Conservation (phyloP, 2,888 invertebrate genomes). For the Lissonota sp. region DNA sequence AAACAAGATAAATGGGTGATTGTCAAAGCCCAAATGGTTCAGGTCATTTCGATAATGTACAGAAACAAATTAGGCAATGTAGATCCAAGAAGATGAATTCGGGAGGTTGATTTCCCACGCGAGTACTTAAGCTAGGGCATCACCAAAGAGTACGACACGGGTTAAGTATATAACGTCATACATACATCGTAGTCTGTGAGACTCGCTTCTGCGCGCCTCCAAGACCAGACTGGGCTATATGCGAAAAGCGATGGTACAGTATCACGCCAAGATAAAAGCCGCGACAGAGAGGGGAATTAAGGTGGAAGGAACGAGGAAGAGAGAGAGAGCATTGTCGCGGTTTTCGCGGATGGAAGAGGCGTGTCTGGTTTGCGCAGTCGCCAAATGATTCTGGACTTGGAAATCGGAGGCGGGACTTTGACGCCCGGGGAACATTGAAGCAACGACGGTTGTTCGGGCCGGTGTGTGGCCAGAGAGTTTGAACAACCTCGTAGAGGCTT, state of each 20-base stretch:
- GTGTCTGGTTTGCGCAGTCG: slow-evolving; percentile 78
- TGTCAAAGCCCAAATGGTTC: too few relatives aligned
- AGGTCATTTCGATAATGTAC: slow-evolving; percentile 1
- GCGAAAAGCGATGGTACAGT: slow-evolving; percentile 9
- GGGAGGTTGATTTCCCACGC: slow-evolving; percentile 27
- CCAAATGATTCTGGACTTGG: slow-evolving; percentile 74
- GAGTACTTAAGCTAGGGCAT: slow-evolving; percentile 24
- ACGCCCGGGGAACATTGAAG: slow-evolving; percentile 70
- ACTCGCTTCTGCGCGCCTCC: slow-evolving; percentile 47
- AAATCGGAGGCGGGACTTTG: slow-evolving; percentile 76
- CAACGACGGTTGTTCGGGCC: slow-evolving; percentile 73
- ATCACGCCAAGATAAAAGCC: slow-evolving; percentile 7
- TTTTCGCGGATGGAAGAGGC: slow-evolving; percentile 67
- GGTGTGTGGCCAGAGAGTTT: slow-evolving; percentile 75
- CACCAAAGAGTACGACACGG: slow-evolving; percentile 1
- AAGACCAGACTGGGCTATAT: background rate
- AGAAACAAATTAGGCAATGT: background rate
- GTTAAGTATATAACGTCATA: slow-evolving; percentile 3
- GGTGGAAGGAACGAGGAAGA: background rate
- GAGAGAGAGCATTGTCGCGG: background rate
- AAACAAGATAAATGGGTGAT: too few relatives aligned
- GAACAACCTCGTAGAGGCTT: slow-evolving; percentile 70
- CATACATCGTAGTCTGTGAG: slow-evolving; percentile 24
- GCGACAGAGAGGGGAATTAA: background rate
- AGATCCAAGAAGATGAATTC: slow-evolving; percentile 19